Conservation (phyloP, 2,888 invertebrate species). For the Taphrorychus bicolor region DNA sequence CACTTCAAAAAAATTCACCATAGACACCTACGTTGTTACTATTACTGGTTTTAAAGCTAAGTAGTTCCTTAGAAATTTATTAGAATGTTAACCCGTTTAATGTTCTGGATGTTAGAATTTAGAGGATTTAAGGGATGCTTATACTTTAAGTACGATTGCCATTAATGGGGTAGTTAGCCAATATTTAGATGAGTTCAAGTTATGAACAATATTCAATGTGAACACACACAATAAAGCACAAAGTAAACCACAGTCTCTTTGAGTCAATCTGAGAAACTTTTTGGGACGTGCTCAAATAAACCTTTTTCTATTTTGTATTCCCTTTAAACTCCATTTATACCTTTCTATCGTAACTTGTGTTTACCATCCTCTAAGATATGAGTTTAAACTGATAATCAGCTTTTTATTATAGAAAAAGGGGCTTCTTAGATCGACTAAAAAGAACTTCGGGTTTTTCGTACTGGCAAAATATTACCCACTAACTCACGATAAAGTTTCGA, state of each 20-base stretch:
- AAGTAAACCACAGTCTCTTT: neutral
- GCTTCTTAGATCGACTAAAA: neutral
- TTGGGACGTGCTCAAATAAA: no score
- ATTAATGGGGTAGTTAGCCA: slow-evolving; percentile 51
- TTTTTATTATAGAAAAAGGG: no score
- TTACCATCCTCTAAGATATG: no score
- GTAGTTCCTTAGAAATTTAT: slow-evolving; percentile 43
- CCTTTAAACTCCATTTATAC: no score
- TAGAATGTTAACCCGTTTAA: slow-evolving; percentile 38
- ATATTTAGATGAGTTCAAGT: slow-evolving; percentile 28
- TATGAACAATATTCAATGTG: neutral
- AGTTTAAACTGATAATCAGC: no score
- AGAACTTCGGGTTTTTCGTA: neutral
- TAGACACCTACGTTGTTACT: slow-evolving; percentile 16
- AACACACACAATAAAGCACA: neutral
- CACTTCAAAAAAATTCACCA: slow-evolving; percentile 19
- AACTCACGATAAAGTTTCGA: neutral
- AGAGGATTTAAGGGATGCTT: slow-evolving; percentile 40
- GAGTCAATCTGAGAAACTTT: no score
- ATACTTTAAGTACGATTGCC: slow-evolving; percentile 50
- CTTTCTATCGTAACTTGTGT: no score
- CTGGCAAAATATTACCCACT: neutral
- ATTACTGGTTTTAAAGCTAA: slow-evolving; percentile 38
- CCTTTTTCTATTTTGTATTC: no score
- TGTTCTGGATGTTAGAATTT: slow-evolving; percentile 43